Percentiles rank a stretch among this genome's conserved stretches.
These are phyloP conservation scores for Upupa epops DNA, from an alignment of 2,113 vertebrate genomes.

Conservation along the genomic window DNA sequence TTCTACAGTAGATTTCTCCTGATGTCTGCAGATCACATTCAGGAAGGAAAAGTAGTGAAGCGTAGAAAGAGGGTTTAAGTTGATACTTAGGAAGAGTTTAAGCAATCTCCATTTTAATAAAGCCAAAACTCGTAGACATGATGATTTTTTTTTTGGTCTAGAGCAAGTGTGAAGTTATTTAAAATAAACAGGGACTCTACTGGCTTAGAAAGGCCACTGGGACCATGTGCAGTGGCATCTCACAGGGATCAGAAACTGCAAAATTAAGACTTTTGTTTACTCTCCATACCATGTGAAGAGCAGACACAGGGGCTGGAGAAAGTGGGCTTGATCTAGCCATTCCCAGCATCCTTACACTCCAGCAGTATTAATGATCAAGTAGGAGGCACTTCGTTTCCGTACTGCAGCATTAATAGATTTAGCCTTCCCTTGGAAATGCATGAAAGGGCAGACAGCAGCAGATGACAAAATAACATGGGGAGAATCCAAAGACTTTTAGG, in stretches of 20 bases:
- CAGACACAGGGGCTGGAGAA: conserved; percentile 29
- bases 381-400: conserved; percentile 54
- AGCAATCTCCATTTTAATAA: neutral
- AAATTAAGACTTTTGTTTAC: neutral
- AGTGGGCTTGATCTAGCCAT: conserved; percentile 42
- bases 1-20: neutral
- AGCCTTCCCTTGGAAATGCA: conserved; percentile 34
- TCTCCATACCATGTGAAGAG: conserved; percentile 11
- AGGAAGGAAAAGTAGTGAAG: neutral
- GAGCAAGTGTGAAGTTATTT: neutral
- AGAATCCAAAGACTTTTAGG: conserved; percentile 15
- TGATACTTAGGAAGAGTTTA: neutral
- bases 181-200: neutral
- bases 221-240: neutral
- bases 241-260: neutral
- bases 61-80: neutral
- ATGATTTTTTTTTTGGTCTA: neutral
- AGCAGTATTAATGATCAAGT: conserved; percentile 59
- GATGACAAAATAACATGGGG: conserved; percentile 36
- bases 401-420: neutral
- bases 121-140: neutral
- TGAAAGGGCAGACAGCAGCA: conserved; percentile 40
- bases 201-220: neutral
- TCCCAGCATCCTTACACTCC: conserved; percentile 35
- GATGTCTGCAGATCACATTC: neutral